Evolutionary conservation across 1,140 invertebrate species (phyloP), one percentile per base, ranked within the genome.

Genomic region (Calliopsis andreniformis): DNA sequence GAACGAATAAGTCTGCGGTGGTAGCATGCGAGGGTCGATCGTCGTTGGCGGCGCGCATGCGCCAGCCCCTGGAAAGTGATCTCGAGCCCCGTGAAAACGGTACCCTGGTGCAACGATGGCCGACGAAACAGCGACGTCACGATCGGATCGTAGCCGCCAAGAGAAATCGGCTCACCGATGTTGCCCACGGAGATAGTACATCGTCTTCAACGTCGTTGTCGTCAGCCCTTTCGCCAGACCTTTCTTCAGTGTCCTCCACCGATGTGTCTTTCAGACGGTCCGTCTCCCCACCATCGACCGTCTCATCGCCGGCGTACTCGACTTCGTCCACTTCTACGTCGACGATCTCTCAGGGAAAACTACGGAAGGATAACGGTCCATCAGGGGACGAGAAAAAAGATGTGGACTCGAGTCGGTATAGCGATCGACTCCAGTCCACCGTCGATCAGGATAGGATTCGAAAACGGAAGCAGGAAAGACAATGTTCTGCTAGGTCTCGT

Each of bases 1-100:
- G 49, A 70, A 78, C 62, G 77, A 69, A 64, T 51, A 78, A 85
- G 76, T 68, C 76, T 42, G 66, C 23, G 69, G 76, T 71, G 64
- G 56, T 72, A 53, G 80, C 77, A 53, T 59, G 81, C 75, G 86
- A 88, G 84, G 86, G 88, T 91, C 88, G 88, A 91, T 90, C 80
- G 68, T 30, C 62, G 79, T 75, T 56, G 68, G 16, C 43, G 39
- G 58, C 80, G 88, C 90, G 89, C 90, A 81, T 87, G 89, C 89
- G 90, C 76, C 86, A 86, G 32, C 63, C 85, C 88, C 87, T 59
- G 70, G 80, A 78, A 66, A 86, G 68, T 66, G 62, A 61, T 70
- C 62, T 78, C 82, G 76, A 83, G 76, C 75, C 80, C 83, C 76
- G 71, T 85, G 79, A 79, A 77, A 78, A 85, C 76, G 56, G 69